A percentile compares a stretch with the other conserved stretches of the same genome.
Evolutionary conservation across 2,888 invertebrate species (phyloP).

Genomic region (Luperina testacea): DNA sequence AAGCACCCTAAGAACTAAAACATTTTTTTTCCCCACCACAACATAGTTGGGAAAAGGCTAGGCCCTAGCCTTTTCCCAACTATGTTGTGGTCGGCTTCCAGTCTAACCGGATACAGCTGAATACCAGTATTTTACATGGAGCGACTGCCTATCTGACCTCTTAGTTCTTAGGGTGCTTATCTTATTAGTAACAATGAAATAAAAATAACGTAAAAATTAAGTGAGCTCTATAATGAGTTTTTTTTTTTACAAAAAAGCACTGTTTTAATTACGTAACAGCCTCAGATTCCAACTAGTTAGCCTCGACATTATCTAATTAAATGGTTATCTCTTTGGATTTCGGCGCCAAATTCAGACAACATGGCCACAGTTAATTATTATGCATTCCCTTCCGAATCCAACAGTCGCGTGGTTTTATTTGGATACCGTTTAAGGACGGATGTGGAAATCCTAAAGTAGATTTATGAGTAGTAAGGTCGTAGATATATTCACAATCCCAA

Average conservation of each 20-base stretch:
- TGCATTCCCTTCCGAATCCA: conserved; percentile 20
- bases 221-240: neutral
- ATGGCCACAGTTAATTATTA: conserved; percentile 17
- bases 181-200: neutral
- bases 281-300: conserved; percentile 17
- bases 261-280: conserved; percentile 11
- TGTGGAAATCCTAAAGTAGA: conserved; percentile 13
- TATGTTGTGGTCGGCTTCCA: too few species aligned
- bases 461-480: neutral
- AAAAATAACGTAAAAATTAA: neutral
- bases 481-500: conserved; percentile 9
- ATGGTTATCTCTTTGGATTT: conserved; percentile 18
- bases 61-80: too few species aligned
- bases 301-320: conserved; percentile 40
- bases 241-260: neutral
- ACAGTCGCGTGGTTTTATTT: conserved; percentile 1
- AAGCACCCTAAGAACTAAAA: too few species aligned
- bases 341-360: neutral
- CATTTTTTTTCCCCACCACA: too few species aligned
- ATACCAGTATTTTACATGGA: too few species aligned
- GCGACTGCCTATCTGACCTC: too few species aligned
- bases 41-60: too few species aligned
- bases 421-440: neutral
- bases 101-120: too few species aligned
- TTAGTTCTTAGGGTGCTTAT: too few species aligned